phyloP scores from a whole-genome alignment of 2,113 vertebrate genomes.

The Scytalopus superciliaris region DNA sequence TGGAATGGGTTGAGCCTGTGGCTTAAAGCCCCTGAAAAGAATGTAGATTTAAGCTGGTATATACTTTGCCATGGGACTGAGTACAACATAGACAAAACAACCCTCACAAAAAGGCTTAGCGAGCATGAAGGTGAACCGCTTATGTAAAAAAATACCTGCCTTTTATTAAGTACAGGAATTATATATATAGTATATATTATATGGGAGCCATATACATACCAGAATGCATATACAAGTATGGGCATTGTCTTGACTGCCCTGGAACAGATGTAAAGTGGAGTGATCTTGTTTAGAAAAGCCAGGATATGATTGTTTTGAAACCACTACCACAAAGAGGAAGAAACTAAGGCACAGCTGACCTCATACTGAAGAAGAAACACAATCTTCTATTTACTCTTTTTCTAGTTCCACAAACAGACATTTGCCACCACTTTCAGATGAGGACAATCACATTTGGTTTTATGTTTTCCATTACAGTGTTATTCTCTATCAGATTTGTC shows the following conservation, averaged over 20 bases:
- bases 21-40: background rate
- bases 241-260: background rate
- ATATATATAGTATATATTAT: too few relatives aligned
- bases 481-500: background rate
- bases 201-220: accelerated
- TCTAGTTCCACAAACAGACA: background rate
- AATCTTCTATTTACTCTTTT: background rate
- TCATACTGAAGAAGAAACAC: background rate
- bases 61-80: background rate
- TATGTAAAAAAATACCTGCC: background rate
- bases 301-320: background rate
- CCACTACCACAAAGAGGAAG: background rate
- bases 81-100: background rate
- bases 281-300: background rate
- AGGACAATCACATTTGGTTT: background rate
- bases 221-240: background rate
- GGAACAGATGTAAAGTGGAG: background rate
- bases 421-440: background rate
- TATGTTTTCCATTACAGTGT: background rate
- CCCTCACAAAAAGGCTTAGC: background rate
- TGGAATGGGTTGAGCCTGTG: background rate
- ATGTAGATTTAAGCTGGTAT: background rate
- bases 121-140: accelerated
- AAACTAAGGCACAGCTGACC: background rate
- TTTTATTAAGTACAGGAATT: background rate